These are phyloP conservation scores for Megatriorchis doriae DNA, from an alignment of 2,113 vertebrate species.

Conservation along the genomic window DNA sequence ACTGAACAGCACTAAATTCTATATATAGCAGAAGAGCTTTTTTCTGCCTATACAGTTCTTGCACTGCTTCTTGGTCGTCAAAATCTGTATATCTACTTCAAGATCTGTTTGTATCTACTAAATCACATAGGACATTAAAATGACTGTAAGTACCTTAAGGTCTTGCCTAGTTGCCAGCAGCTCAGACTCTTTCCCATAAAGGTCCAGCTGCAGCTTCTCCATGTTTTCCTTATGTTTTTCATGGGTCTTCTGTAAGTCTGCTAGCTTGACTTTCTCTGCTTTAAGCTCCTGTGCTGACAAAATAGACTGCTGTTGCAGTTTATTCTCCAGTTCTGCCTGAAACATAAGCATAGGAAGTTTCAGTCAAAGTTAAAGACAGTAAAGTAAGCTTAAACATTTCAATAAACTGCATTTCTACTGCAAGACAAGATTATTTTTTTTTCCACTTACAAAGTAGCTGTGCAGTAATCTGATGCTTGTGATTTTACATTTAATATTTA, in stretches of 20 bases:
- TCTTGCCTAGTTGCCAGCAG: slow-evolving; percentile 89
- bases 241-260: slow-evolving; percentile 75
- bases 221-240: slow-evolving; percentile 77
- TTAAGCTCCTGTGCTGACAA: slow-evolving; percentile 76
- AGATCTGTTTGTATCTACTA: background rate
- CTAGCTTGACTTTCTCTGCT: slow-evolving; percentile 75
- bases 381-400: background rate
- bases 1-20: background rate
- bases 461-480: background rate
- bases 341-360: slow-evolving; percentile 25
- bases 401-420: background rate
- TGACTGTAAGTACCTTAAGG: slow-evolving; percentile 80
- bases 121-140: background rate
- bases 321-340: slow-evolving; percentile 84
- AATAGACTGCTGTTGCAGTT: slow-evolving; percentile 78
- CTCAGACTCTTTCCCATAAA: slow-evolving; percentile 94
- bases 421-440: background rate
- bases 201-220: slow-evolving; percentile 85
- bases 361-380: background rate
- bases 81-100: background rate
- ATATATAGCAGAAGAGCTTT: background rate
- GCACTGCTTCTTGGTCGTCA: background rate
- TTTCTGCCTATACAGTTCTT: background rate
- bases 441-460: background rate
- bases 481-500: background rate